Conservation (phyloP, 2,113 vertebrate species). For the Ageneiosus marmoratus region DNA sequence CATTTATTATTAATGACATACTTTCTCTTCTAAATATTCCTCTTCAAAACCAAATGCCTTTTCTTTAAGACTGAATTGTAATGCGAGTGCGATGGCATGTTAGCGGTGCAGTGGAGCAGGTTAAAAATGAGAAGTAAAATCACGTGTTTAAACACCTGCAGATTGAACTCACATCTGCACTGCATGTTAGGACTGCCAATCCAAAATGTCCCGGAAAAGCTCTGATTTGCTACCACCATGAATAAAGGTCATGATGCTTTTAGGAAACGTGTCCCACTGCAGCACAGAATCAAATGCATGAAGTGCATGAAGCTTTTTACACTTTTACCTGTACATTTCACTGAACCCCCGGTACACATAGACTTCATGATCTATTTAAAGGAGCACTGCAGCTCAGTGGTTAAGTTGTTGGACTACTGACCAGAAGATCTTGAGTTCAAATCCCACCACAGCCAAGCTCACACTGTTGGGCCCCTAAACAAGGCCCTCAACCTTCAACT, state of each 20-base stretch:
- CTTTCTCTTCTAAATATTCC: background rate
- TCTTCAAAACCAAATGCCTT: background rate
- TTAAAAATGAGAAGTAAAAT: background rate
- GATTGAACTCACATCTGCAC: background rate
- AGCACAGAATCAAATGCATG: background rate
- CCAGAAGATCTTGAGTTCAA: too few relatives aligned
- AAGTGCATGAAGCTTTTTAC: background rate
- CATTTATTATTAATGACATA: background rate
- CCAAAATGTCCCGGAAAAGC: background rate
- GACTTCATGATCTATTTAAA: background rate
- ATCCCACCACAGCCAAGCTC: too few relatives aligned
- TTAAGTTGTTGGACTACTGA: too few relatives aligned
- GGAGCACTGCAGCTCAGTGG: too few relatives aligned
- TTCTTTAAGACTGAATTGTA: background rate
- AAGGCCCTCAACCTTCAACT: too few relatives aligned
- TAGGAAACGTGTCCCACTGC: background rate
- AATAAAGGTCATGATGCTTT: background rate
- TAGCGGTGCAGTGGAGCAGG: background rate
- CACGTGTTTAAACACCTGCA: background rate
- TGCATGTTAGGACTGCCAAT: background rate
- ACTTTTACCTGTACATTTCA: background rate
- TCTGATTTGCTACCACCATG: background rate
- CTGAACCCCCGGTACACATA: background rate
- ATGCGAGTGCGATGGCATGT: background rate
- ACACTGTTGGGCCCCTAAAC: too few relatives aligned